Conservation (phyloP, 2,113 vertebrate genomes). For the Fregata magnificens region DNA sequence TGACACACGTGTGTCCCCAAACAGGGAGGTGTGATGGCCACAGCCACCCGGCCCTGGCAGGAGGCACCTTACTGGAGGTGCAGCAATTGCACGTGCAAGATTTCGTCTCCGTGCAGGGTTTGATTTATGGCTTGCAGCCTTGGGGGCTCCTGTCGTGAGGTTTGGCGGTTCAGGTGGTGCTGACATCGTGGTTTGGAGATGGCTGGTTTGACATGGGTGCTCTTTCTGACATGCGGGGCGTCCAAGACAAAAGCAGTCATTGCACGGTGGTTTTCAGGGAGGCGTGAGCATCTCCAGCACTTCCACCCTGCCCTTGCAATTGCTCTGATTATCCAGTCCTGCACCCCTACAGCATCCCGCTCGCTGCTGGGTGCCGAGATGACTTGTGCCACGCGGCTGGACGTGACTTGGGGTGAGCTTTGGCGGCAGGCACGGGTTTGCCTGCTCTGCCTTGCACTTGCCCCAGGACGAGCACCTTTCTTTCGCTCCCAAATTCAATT, state of each 20-base stretch:
- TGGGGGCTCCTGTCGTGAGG: fast-evolving
- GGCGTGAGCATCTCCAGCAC: neutral
- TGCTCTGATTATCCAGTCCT: neutral
- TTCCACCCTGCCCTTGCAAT: neutral
- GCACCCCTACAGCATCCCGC: neutral
- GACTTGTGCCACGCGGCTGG: fast-evolving
- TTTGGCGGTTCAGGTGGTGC: neutral
- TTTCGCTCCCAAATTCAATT: neutral
- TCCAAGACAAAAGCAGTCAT: fast-evolving
- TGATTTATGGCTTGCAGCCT: neutral
- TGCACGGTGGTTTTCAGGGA: fast-evolving
- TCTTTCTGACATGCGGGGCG: fast-evolving
- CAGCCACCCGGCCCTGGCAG: neutral
- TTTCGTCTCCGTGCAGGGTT: neutral
- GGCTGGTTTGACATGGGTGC: neutral
- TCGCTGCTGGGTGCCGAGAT: neutral
- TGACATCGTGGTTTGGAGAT: fast-evolving
- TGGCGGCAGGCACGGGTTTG: neutral
- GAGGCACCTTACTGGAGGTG: neutral
- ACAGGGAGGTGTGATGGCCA: fast-evolving
- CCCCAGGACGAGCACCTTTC: neutral
- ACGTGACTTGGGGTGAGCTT: neutral
- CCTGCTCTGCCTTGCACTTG: neutral
- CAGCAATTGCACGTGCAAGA: neutral
- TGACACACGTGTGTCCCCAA: neutral